These are phyloP conservation scores for Drosophila nannoptera DNA, from an alignment of 1,140 invertebrate species.

Conservation along the genomic window DNA sequence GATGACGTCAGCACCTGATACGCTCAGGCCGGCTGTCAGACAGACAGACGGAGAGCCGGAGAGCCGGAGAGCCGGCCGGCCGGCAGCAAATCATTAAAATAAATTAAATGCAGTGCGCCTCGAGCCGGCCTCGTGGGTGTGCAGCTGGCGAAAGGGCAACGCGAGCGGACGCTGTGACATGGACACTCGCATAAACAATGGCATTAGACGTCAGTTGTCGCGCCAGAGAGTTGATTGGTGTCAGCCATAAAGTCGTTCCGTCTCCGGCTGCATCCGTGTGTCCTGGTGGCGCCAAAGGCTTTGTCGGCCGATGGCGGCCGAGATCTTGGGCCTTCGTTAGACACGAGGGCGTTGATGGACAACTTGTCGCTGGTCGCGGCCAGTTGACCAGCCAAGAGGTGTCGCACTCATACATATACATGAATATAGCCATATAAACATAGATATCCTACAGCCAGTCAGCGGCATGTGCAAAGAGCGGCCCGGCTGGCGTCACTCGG, in stretches of 20 bases:
- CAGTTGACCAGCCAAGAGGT: slow-evolving; percentile 53
- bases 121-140: slow-evolving; percentile 18
- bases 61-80: no score
- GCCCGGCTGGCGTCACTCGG: slow-evolving; percentile 62
- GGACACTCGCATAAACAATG: slow-evolving; percentile 61
- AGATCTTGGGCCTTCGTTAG: slow-evolving; percentile 63
- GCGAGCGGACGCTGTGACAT: slow-evolving; percentile 9
- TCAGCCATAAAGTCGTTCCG: slow-evolving; percentile 70
- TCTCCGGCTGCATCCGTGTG: slow-evolving; percentile 34
- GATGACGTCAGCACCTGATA: no score
- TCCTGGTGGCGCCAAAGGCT: slow-evolving; percentile 72
- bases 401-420: slow-evolving; percentile 39
- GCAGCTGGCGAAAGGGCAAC: slow-evolving; percentile 12
- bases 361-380: slow-evolving; percentile 53
- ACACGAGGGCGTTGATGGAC: slow-evolving; percentile 77
- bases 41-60: no score
- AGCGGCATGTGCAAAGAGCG: slow-evolving; percentile 48
- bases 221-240: slow-evolving; percentile 76
- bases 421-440: neutral
- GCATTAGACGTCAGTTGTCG: slow-evolving; percentile 65
- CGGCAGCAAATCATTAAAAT: slow-evolving; percentile 51
- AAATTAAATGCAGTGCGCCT: slow-evolving; percentile 44
- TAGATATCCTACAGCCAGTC: neutral
- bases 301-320: slow-evolving; percentile 58
- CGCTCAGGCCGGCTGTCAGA: no score